Evolutionary conservation across 2,113 vertebrate species (phyloP).

Genomic region (Spilogale gracilis): DNA sequence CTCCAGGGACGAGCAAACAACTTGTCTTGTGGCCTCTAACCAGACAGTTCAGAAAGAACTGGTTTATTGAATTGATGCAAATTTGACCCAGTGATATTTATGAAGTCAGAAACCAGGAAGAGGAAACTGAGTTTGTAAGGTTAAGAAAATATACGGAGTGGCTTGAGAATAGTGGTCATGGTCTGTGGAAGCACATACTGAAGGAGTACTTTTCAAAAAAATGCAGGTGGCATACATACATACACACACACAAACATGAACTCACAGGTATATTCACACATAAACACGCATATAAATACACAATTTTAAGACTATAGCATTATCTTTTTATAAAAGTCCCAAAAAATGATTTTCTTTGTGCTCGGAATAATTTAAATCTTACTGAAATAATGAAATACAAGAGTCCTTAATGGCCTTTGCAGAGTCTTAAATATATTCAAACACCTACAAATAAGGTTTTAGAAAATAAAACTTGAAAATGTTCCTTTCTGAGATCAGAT

Average conservation of each 20-base stretch:
- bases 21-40: conserved; percentile 57
- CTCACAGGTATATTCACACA: not conserved
- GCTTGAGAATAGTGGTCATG: conserved; percentile 36
- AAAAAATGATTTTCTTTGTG: not conserved
- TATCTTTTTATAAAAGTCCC: not conserved
- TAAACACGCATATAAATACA: not conserved
- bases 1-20: conserved; percentile 68
- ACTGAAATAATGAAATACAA: conserved; percentile 25
- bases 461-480: conserved; percentile 47
- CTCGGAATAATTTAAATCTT: conserved; percentile 37
- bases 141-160: conserved; percentile 72
- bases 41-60: conserved; percentile 76
- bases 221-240: not conserved
- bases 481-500: conserved; percentile 45
- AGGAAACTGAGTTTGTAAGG: conserved; percentile 78
- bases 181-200: conserved; percentile 12
- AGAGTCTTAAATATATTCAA: not conserved
- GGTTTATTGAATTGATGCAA: conserved; percentile 70
- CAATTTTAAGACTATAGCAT: not conserved
- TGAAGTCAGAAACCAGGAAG: conserved; percentile 79
- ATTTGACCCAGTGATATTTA: conserved; percentile 78
- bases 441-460: conserved; percentile 19
- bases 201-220: conserved; percentile 60
- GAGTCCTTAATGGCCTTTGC: not conserved
- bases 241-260: not conserved